A percentile compares a stretch with the other conserved stretches of the same genome.
Evolutionary conservation across 2,113 vertebrate species (phyloP).

Genomic region (Prochilodus magdalenae): DNA sequence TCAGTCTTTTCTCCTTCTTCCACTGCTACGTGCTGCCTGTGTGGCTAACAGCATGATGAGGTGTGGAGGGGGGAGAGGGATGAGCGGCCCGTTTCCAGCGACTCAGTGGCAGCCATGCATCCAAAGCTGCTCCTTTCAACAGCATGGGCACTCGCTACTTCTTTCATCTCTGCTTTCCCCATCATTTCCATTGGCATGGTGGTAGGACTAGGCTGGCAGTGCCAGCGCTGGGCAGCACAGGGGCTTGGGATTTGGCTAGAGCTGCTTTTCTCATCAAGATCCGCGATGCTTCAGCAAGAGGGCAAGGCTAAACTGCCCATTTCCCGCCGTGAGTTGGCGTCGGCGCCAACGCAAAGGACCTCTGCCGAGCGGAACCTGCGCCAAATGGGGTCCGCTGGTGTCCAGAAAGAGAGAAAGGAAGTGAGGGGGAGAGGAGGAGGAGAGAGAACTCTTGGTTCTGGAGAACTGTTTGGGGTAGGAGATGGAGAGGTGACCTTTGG

Average conservation of each 20-base stretch:
- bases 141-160: conserved; percentile 24
- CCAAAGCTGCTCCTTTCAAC: conserved; percentile 16
- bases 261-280: conserved; percentile 47
- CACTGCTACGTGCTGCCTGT: background rate
- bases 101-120: background rate
- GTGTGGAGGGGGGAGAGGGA: background rate
- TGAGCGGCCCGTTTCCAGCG: background rate
- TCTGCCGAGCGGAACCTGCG: conserved; percentile 7
- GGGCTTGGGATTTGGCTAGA: conserved; percentile 49
- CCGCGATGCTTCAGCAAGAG: conserved; percentile 33
- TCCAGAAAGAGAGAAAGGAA: conserved; percentile 23
- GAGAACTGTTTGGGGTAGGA: conserved; percentile 34
- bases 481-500: conserved; percentile 43
- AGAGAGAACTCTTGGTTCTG: conserved; percentile 15
- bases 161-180: conserved; percentile 37
- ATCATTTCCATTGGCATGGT: conserved; percentile 46
- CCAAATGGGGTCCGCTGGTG: conserved; percentile 48
- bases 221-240: conserved; percentile 25
- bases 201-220: conserved; percentile 18
- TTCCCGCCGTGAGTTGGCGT: conserved; percentile 41
- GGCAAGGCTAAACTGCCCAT: conserved; percentile 53
- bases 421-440: background rate
- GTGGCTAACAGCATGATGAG: background rate
- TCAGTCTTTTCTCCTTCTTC: background rate
- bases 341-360: conserved; percentile 20